Conservation (phyloP, 2,113 vertebrate genomes). For the Heloderma charlesbogerti region DNA sequence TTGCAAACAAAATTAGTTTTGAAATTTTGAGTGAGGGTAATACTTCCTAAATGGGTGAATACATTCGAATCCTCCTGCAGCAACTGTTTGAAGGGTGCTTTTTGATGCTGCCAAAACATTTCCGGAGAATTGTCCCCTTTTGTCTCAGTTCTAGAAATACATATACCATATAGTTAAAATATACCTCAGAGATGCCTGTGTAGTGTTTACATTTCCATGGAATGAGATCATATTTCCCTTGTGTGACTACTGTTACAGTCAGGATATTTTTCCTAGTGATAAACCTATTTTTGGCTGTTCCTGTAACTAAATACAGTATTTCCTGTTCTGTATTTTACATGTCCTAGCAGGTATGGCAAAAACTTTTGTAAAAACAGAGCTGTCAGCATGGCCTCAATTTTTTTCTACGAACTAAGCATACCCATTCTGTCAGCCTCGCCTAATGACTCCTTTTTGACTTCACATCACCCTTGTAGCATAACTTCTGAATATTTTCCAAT, state of each 20-base stretch:
- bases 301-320: not conserved
- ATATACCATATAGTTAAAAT: too few species aligned
- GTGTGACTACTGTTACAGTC: not conserved
- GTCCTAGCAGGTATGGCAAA: not conserved
- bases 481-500: not conserved
- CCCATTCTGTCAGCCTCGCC: not conserved
- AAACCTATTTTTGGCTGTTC: not conserved
- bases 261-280: not conserved
- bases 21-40: too few species aligned
- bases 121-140: too few species aligned
- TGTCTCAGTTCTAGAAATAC: not conserved
- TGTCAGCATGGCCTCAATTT: not conserved
- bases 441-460: not conserved
- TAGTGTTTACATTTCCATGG: not conserved
- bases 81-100: too few species aligned
- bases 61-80: too few species aligned
- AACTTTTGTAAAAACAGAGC: not conserved
- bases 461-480: not conserved
- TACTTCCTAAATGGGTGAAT: too few species aligned
- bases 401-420: conserved; percentile 3
- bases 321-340: not conserved
- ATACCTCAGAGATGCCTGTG: too few species aligned
- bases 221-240: not conserved
- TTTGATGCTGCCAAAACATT: too few species aligned
- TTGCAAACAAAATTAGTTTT: too few species aligned